Evolutionary conservation across 2,797 vertebrate genomes (phyloP).

Genomic region (Arnoldichthys spilopterus): DNA sequence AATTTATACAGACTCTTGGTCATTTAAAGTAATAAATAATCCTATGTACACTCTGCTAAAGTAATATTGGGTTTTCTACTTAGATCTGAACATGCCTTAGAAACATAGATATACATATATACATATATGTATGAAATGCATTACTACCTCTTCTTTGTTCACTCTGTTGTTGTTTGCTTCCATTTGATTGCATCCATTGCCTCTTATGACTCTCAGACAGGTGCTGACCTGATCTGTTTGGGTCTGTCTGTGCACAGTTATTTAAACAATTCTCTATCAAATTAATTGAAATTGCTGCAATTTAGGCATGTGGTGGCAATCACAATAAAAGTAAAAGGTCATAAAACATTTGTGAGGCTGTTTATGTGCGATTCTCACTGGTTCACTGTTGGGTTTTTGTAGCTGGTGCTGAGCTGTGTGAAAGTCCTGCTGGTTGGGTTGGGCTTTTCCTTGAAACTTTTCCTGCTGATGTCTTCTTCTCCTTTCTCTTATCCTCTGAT

Average conservation of each 20-base stretch:
- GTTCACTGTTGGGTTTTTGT: slow-evolving; percentile 4
- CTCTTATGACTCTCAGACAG: slow-evolving; percentile 53
- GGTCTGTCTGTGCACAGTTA: slow-evolving; percentile 29
- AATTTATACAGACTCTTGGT: background rate
- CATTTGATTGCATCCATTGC: slow-evolving; percentile 47
- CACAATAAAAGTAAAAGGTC: background rate
- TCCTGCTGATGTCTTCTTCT: slow-evolving; percentile 3
- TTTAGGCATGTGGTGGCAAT: background rate
- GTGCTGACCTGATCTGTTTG: slow-evolving; percentile 41
- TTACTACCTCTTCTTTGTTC: slow-evolving; percentile 57
- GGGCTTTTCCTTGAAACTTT: background rate
- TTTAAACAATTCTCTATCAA: slow-evolving; percentile 29
- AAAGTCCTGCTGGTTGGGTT: background rate
- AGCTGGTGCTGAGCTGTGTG: background rate
- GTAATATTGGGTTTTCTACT: background rate
- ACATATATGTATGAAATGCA: background rate
- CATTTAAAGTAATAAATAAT: background rate
- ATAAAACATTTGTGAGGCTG: background rate
- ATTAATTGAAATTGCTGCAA: background rate
- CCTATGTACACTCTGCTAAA: background rate
- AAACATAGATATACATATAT: background rate
- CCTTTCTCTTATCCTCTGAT: slow-evolving; percentile 29
- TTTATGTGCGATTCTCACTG: slow-evolving; percentile 22
- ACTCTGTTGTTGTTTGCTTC: slow-evolving; percentile 56
- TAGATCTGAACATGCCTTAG: background rate